A percentile compares a stretch with the other conserved stretches of the same genome.
These are phyloP conservation scores for Hirtodrosophila trivittata DNA, from an alignment of 2,888 invertebrate genomes.

Conservation along the genomic window DNA sequence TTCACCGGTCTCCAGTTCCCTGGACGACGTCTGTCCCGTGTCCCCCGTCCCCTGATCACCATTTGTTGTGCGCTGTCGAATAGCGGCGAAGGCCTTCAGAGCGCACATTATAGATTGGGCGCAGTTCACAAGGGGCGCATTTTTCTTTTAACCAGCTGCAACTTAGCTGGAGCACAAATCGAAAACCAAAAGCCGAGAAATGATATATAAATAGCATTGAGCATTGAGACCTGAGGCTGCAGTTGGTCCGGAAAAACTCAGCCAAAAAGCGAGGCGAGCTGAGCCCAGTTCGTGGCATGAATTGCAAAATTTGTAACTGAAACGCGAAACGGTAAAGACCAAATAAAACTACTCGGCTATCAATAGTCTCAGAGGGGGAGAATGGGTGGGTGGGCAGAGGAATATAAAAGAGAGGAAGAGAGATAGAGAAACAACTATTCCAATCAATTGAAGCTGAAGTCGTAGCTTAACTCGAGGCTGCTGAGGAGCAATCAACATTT, in stretches of 20 bases:
- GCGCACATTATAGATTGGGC: constrained; percentile 55
- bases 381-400: neutral
- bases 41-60: too few relatives aligned
- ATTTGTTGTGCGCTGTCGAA: neutral
- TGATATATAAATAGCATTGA: constrained; percentile 54
- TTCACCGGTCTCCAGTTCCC: constrained; percentile 20
- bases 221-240: constrained; percentile 32
- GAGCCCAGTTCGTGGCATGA: constrained; percentile 50
- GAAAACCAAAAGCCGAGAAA: constrained; percentile 45
- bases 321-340: constrained; percentile 56
- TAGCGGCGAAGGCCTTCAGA: constrained; percentile 49
- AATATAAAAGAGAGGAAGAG: neutral
- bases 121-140: constrained; percentile 57
- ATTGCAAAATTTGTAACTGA: constrained; percentile 60
- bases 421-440: constrained; percentile 45
- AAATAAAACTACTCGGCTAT: constrained; percentile 30
- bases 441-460: constrained; percentile 66
- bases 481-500: constrained; percentile 59
- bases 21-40: neutral
- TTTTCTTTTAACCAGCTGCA: constrained; percentile 34
- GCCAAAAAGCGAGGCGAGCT: neutral
- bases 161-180: constrained; percentile 23
- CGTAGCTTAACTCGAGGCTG: constrained; percentile 32
- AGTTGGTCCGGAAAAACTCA: constrained; percentile 26
- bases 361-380: neutral